A percentile compares a stretch with the other conserved stretches of the same genome.
These are phyloP conservation scores for Schlechtendalia chinensis DNA, from an alignment of 1,140 invertebrate species.

Conservation along the genomic window DNA sequence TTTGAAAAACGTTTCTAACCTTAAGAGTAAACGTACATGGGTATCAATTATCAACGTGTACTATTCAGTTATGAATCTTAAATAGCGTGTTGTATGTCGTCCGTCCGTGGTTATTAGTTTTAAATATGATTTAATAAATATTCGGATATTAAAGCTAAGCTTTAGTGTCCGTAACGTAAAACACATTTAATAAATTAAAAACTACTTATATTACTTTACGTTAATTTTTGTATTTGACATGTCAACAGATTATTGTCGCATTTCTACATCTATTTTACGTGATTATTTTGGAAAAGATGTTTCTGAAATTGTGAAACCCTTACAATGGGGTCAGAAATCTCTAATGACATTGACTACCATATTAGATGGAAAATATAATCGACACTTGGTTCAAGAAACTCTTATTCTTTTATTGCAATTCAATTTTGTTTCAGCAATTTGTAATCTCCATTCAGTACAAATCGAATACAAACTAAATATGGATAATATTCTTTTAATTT, in stretches of 20 bases:
- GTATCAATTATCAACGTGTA: too few species aligned
- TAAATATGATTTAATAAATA: too few species aligned
- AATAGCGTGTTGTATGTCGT: too few species aligned
- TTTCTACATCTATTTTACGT: slow-evolving; percentile 32
- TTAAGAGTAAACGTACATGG: too few species aligned
- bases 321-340: slow-evolving; percentile 41
- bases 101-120: too few species aligned
- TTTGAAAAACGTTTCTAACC: too few species aligned
- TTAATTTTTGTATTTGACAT: neutral
- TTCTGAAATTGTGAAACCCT: slow-evolving; percentile 37
- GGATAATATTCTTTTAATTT: slow-evolving; percentile 27
- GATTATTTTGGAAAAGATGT: slow-evolving; percentile 41
- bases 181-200: too few species aligned
- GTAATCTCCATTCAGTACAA: slow-evolving; percentile 36
- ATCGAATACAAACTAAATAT: slow-evolving; percentile 40
- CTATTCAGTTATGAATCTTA: too few species aligned
- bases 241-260: slow-evolving; percentile 41
- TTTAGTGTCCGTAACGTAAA: too few species aligned
- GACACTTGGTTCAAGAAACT: slow-evolving; percentile 15
- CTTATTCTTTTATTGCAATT: slow-evolving; percentile 36
- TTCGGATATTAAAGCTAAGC: too few species aligned
- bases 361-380: slow-evolving; percentile 32
- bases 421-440: slow-evolving; percentile 40
- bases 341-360: slow-evolving; percentile 1
- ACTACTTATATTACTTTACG: too few species aligned